These are phyloP conservation scores for Bicyclus anynana DNA, from an alignment of 1,140 invertebrate genomes.

Conservation along the genomic window DNA sequence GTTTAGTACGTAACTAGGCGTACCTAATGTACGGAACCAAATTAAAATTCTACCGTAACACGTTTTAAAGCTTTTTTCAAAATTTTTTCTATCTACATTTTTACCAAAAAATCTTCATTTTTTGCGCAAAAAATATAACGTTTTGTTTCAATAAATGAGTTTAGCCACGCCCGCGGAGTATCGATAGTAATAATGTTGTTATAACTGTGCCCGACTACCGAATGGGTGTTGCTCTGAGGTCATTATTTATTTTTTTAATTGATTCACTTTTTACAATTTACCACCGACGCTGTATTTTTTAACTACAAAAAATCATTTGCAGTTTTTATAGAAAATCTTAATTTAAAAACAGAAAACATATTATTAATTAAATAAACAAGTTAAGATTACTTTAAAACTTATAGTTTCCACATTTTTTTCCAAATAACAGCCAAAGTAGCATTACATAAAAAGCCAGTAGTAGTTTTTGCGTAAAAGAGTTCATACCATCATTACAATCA, in stretches of 20 bases:
- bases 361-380: too few relatives aligned
- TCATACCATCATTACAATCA: too few relatives aligned
- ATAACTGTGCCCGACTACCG: slow-evolving; percentile 50
- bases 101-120: slow-evolving; percentile 21
- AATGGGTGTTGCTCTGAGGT: slow-evolving; percentile 39
- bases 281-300: background rate
- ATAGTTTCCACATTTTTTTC: too few relatives aligned
- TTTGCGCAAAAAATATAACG: slow-evolving; percentile 9
- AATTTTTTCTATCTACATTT: too few relatives aligned
- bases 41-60: background rate
- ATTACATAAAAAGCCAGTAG: too few relatives aligned
- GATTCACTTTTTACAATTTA: background rate
- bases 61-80: background rate
- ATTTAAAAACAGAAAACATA: too few relatives aligned
- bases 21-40: background rate
- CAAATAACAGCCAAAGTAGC: too few relatives aligned
- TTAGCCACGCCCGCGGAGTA: slow-evolving; percentile 37
- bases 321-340: too few relatives aligned
- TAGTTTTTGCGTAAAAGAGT: too few relatives aligned
- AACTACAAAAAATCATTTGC: too few relatives aligned
- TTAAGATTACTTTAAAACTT: too few relatives aligned
- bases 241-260: slow-evolving; percentile 48
- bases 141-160: slow-evolving; percentile 38
- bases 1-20: too few relatives aligned
- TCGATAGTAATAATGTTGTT: slow-evolving; percentile 38